These are phyloP conservation scores for Hippopotamyrus pictus DNA, from an alignment of 2,797 vertebrate genomes.

Conservation along the genomic window DNA sequence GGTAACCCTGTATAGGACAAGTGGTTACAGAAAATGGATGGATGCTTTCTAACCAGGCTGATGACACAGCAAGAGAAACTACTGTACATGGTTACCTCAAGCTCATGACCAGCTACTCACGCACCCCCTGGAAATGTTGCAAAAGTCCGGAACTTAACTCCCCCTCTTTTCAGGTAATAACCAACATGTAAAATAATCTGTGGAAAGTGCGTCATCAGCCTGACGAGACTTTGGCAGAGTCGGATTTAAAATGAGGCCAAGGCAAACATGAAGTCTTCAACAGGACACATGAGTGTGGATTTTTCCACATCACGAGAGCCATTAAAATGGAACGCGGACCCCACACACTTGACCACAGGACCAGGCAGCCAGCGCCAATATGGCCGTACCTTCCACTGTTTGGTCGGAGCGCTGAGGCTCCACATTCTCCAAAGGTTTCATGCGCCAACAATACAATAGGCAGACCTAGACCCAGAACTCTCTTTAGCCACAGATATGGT, in stretches of 20 bases:
- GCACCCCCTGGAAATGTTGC: background rate
- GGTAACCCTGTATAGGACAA: background rate
- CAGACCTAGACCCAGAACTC: background rate
- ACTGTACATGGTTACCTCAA: background rate
- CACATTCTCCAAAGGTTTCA: background rate
- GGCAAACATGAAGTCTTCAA: background rate
- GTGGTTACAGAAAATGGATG: background rate
- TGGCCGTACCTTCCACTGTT: background rate
- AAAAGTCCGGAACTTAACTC: background rate
- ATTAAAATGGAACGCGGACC: constrained; percentile 4
- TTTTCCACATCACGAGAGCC: constrained; percentile 3
- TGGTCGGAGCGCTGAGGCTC: background rate
- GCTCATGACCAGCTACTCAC: background rate
- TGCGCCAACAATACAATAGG: background rate
- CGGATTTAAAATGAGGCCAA: background rate
- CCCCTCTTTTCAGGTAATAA: background rate
- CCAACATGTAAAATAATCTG: background rate
- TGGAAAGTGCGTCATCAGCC: constrained; percentile 1
- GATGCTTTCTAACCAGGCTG: background rate
- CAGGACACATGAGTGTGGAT: background rate
- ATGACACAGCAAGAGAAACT: background rate
- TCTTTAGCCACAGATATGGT: background rate
- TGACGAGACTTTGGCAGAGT: constrained; percentile 5
- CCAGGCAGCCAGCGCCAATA: background rate
- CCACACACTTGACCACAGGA: background rate